Base-by-base conservation (phyloP, 2,797 vertebrate species). In the Rhinoraja longicauda region DNA sequence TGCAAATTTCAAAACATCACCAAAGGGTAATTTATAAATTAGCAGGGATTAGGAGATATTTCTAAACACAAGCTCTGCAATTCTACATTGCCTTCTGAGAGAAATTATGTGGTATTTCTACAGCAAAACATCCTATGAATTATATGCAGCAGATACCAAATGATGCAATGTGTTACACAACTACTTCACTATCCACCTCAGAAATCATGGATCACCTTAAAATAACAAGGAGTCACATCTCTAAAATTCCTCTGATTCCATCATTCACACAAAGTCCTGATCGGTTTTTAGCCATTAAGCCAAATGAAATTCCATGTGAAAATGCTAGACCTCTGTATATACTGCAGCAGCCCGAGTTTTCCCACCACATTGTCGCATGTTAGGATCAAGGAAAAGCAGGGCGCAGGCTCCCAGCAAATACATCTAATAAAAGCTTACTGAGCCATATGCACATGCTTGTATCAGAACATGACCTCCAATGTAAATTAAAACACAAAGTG, bases 1-100 rank as follows among this genome's bases (percentile, higher is more conserved):
- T 99, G 94, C 57, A 94, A 53, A 94, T 94, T 94, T 67, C 1
- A 76, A 67, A 72, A 32, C 15, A 64, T 21, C n/a, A 64, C n/a
- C 59, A 88, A 36, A 67, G 7, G 7, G 13, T 17, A 67, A 32
- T 88, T 86, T 88, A 36, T 19, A 67, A 64, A 19, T 0, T 17
- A 88, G 53, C 15, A 17, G 62, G 17, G 19, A 24, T 67, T 88
- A 21, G 59, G n/a, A n/a, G n/a, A 36, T 19, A 88, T 36, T 88
- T 36, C 17, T 67, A 13, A 88, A 9, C 36, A 2, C n/a, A 67
- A 88, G 10, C 84, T 67, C n/a, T 21, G 5, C n/a, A 64, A 21
- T 64, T 67, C 59, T 8, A 32, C 21, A 36, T 36, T 88, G 29
- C 17, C 32, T 8, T 59, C 59, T 1, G 9, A 17, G 84, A 77